Percentiles rank a stretch among this genome's conserved stretches.
Evolutionary conservation across 92 coral and sea anemone genomes (phyloP).

Genomic region (Scolanthus callimorphus): DNA sequence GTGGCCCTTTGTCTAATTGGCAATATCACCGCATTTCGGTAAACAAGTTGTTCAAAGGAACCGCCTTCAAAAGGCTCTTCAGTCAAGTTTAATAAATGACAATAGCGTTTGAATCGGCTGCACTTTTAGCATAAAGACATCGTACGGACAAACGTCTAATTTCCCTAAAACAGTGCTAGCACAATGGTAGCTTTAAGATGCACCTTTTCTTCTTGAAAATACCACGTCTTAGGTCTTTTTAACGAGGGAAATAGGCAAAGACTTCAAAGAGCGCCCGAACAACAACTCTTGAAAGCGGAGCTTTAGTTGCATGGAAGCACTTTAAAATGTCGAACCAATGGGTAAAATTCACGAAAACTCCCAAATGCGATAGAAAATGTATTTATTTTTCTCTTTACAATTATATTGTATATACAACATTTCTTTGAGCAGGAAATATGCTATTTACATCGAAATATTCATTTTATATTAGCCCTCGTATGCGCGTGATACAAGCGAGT

Average conservation of each 20-base stretch:
- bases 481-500: slow-evolving; percentile 21
- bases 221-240: background rate
- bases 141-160: slow-evolving; percentile 10
- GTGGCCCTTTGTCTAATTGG: slow-evolving; percentile 79
- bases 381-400: slow-evolving; percentile 36
- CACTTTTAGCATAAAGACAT: slow-evolving; percentile 7
- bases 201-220: slow-evolving; percentile 1
- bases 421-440: slow-evolving; percentile 16
- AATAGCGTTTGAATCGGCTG: slow-evolving; percentile 17
- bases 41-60: slow-evolving; percentile 86
- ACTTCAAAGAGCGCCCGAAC: slow-evolving; percentile 19
- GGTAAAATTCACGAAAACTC: slow-evolving; percentile 4
- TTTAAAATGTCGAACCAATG: too few relatives aligned
- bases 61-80: slow-evolving; percentile 63
- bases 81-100: slow-evolving; percentile 10
- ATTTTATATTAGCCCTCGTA: too few relatives aligned
- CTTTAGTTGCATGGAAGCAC: too few relatives aligned
- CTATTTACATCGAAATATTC: slow-evolving; percentile 28
- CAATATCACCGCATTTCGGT: slow-evolving; percentile 86
- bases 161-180: background rate
- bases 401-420: slow-evolving; percentile 42
- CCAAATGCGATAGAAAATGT: slow-evolving; percentile 28
- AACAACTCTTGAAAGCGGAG: background rate
- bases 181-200: slow-evolving; percentile 5
- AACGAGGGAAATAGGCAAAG: background rate